These are phyloP conservation scores for Arrhopalites spinosus DNA, from an alignment of 2,888 invertebrate genomes.

Conservation along the genomic window DNA sequence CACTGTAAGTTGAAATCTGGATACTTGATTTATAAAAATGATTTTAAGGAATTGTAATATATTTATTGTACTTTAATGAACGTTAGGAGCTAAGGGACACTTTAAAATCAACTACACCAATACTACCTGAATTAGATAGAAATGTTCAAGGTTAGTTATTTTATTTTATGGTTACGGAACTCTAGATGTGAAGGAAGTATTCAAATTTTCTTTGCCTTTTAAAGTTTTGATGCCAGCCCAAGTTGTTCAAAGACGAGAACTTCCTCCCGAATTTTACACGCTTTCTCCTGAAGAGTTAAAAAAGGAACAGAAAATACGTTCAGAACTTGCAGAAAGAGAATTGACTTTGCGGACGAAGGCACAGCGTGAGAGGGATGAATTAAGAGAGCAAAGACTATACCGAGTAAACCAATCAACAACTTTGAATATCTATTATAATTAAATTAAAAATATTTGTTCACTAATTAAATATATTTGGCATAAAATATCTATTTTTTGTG, in stretches of 20 bases:
- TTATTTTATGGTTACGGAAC: too few species aligned
- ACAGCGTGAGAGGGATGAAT: constrained; percentile 89
- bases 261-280: constrained; percentile 85
- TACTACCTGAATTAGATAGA: constrained; percentile 82
- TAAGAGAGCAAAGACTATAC: constrained; percentile 78
- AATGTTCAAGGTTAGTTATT: too few species aligned
- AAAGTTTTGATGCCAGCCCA: constrained; percentile 81
- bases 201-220: too few species aligned
- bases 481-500: not conserved
- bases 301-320: constrained; percentile 75
- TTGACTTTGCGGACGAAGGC: constrained; percentile 89
- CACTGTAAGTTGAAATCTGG: too few species aligned
- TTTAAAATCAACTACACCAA: constrained; percentile 76
- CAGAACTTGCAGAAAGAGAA: constrained; percentile 77
- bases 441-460: too few species aligned
- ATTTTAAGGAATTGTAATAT: not conserved
- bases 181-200: too few species aligned
- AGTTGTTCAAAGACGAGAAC: constrained; percentile 68
- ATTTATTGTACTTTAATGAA: too few species aligned
- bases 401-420: constrained; percentile 61
- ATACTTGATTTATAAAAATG: not conserved
- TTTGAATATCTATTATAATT: not conserved
- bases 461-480: not conserved
- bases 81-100: constrained; percentile 76
- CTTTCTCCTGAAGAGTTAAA: constrained; percentile 82